A percentile compares a stretch with the other conserved stretches of the same genome.
These are phyloP conservation scores for Eristalinus sepulchralis DNA, from an alignment of 2,888 invertebrate species.

Conservation along the genomic window DNA sequence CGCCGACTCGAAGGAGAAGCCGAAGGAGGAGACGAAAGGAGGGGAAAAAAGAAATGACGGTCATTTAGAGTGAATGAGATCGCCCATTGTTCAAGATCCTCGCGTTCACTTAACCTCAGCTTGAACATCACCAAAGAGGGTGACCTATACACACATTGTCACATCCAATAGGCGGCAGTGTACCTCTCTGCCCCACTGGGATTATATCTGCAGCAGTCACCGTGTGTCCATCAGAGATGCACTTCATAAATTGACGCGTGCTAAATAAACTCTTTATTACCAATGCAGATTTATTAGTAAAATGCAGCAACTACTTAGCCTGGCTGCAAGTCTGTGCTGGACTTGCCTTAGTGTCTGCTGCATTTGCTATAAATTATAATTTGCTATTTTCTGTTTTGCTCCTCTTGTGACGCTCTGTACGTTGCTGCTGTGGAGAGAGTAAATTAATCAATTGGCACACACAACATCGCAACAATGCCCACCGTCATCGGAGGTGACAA, in stretches of 20 bases:
- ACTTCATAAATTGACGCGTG: slow-evolving; percentile 70
- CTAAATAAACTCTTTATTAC: slow-evolving; percentile 70
- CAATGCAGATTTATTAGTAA: slow-evolving; percentile 69
- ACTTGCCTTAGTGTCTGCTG: slow-evolving; percentile 49
- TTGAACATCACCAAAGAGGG: neutral
- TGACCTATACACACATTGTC: neutral
- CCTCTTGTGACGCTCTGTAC: slow-evolving; percentile 18
- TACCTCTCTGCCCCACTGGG: neutral
- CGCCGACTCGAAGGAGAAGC: neutral
- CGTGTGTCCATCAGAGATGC: slow-evolving; percentile 22
- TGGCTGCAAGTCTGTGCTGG: slow-evolving; percentile 20
- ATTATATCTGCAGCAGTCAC: slow-evolving; percentile 10
- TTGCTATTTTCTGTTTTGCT: slow-evolving; percentile 25
- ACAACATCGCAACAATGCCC: neutral
- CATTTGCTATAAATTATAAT: slow-evolving; percentile 36
- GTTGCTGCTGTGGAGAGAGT: slow-evolving; percentile 29
- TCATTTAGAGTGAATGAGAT: slow-evolving; percentile 38
- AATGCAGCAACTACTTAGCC: slow-evolving; percentile 31
- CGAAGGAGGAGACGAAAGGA: too few species aligned
- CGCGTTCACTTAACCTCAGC: neutral
- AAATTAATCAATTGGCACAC: slow-evolving; percentile 63
- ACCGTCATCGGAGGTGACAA: slow-evolving; percentile 50
- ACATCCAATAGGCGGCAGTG: neutral
- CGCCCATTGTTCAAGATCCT: slow-evolving; percentile 32
- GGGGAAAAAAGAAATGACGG: slow-evolving; percentile 23